Base-by-base conservation (phyloP, 2,113 vertebrate species). In the Solenodon paradoxus region DNA sequence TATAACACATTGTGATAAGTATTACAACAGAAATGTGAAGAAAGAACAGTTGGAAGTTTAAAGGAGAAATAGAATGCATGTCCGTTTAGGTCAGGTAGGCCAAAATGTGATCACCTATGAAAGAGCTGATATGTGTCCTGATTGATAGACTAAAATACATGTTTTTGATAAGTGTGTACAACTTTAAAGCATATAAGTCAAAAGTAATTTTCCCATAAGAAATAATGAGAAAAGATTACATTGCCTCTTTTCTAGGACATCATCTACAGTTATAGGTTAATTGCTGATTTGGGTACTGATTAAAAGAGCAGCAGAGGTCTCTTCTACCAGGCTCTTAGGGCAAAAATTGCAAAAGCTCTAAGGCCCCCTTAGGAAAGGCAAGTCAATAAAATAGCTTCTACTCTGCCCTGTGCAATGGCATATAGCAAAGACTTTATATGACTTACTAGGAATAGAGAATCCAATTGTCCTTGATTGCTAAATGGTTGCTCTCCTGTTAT, bases 201-300 rank as follows among this genome's bases (percentile, higher is more conserved):
- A 84, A 93, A 88, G 69, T 30, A 93, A 92, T 96, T 95, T 96
- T 91, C 57, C 77, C 59, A 68, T 63, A 80, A 90, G 82, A 94
- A 87, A 74, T 94, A 95, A 89, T 92, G 88, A 97, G 91, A 91
- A 94, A 51, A 95, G 78, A 95, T 84, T 93, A 22, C 57, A 88
- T 77, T 96, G 86, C 86, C 45, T 90, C 49, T 75, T 95, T 94
- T 94, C 86, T 91, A 92, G 89, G 95, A 95, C 87, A 95, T n/a
- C n/a, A 88, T 53, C 64, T 88, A 88, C 66, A 90, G 53, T 95
- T 93, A 85, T 63, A 97, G 93, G 93, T 97, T 96, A 96, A 96
- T 94, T 97, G 93, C 91, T 94, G 91, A 94, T 85, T 95, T 79
- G 88, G 83, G 72, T 77, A 35, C 91, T 97, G 91, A 95, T 96